Base-by-base conservation (phyloP, 2,888 invertebrate species). In the Rhogogaster chlorosoma region DNA sequence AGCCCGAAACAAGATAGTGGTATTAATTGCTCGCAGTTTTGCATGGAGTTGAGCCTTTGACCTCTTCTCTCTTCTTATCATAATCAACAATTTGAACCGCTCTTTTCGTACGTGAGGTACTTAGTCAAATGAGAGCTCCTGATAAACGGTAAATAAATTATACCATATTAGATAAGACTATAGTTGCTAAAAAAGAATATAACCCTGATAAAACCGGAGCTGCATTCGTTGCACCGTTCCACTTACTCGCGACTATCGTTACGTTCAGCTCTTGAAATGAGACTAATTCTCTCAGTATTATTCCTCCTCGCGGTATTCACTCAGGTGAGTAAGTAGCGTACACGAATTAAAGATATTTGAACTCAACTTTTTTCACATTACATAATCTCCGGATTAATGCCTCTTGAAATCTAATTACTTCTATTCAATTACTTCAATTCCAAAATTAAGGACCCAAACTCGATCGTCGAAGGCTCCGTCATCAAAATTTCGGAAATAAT, bases 11-110 rank as follows among this genome's bases (percentile, higher is more conserved):
- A 73, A 73, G n/a, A 73, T 73, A 73, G 71, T 10, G 26, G n/a
- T 73, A 67, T 22, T 73, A 42, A 42, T 71, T 71, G 71, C 42
- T 9, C 12, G 22, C 42, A 73, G n/a, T 38, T 73, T 73, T 73
- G 42, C 38, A 42, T 15, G 22, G 10, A 12, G 42, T 71, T 10
- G 22, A n/a, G 22, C 15, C 18, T 67, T 67, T 6, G 15, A 29
- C 67, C 42, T 29, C 73, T 26, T 32, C 42, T 29, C 73, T 26
- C n/a, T 73, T 73, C 73, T 73, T 73, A 73, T 73, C 73, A 38
- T 10, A n/a, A 42, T 42, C 38, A 42, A 42, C 22, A 73, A 73
- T 73, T 67, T 6, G 18, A 32, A 32, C 4, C 32, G 32, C 32
- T 18, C 2, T 32, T 67, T 67, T 32, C 18, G n/a, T 36, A n/a